phyloP scores from a whole-genome alignment of 2,797 vertebrate species.

The Myotis planiceps region DNA sequence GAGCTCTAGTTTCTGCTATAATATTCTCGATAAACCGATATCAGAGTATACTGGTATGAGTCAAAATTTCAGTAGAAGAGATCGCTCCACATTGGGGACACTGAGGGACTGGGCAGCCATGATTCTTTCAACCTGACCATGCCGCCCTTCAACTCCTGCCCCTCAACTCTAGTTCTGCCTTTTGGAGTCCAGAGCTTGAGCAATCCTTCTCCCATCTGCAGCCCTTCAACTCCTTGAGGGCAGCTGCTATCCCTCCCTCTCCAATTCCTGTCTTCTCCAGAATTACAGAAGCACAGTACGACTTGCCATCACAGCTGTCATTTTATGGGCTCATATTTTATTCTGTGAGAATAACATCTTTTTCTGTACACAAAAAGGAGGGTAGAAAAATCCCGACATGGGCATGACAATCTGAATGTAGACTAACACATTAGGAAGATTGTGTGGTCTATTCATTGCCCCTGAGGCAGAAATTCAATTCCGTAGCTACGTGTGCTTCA shows the following conservation, averaged over 20 bases:
- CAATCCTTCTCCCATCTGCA: neutral
- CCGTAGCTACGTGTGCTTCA: neutral
- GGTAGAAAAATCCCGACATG: neutral
- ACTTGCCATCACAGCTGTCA: neutral
- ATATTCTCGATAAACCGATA: neutral
- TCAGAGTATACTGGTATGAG: neutral
- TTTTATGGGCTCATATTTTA: neutral
- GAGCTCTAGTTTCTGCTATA: neutral
- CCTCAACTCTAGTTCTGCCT: neutral
- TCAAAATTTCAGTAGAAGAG: neutral
- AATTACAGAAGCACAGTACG: neutral
- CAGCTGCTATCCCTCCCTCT: neutral
- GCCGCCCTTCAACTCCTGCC: neutral
- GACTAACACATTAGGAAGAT: neutral
- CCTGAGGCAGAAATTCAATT: neutral
- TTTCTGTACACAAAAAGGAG: neutral
- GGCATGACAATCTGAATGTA: neutral
- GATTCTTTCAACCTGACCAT: neutral
- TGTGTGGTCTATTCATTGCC: neutral
- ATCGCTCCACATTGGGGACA: neutral
- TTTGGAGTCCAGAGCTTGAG: neutral
- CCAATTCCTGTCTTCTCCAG: neutral
- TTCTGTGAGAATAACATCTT: neutral
- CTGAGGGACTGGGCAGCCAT: neutral
- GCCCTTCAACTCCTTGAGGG: neutral